A percentile compares a stretch with the other conserved stretches of the same genome.
Evolutionary conservation across 92 coral and sea anemone genomes (phyloP).

Genomic region (Chrysogorgia sp.): DNA sequence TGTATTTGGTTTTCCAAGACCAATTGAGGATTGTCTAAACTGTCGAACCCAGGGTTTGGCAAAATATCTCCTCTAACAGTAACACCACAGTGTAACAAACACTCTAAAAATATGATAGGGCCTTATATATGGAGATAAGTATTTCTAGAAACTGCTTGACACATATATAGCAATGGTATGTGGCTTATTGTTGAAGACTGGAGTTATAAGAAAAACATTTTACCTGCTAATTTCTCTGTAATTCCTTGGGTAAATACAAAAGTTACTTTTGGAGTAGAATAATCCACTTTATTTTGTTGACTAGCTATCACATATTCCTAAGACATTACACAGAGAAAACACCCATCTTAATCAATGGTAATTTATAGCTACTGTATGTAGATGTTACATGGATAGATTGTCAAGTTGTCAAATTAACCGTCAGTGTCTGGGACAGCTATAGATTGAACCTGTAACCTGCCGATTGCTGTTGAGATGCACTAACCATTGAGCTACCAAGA

Average conservation of each 20-base stretch:
- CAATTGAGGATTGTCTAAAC: conserved; percentile 4
- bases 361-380: not conserved
- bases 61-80: conserved; percentile 56
- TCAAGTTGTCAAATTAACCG: no score
- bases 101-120: conserved; percentile 41
- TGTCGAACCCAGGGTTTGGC: conserved; percentile 66
- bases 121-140: not conserved
- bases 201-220: no score
- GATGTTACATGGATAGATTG: no score
- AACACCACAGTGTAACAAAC: conserved; percentile 52
- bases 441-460: no score
- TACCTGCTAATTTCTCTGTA: conserved; percentile 92
- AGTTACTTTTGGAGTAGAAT: conserved; percentile 65
- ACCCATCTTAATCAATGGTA: not conserved
- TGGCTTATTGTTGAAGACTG: no score
- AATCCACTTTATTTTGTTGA: conserved; percentile 68
- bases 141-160: not conserved
- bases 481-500: no score
- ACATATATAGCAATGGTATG: not conserved
- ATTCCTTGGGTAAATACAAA: conserved; percentile 85
- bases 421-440: no score
- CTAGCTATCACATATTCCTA: conserved; percentile 79
- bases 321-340: not conserved
- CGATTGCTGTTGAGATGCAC: no score
- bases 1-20: not conserved